A percentile compares a stretch with the other conserved stretches of the same genome.
Evolutionary conservation across 2,888 invertebrate genomes (phyloP).

Genomic region (Agrochola lota): DNA sequence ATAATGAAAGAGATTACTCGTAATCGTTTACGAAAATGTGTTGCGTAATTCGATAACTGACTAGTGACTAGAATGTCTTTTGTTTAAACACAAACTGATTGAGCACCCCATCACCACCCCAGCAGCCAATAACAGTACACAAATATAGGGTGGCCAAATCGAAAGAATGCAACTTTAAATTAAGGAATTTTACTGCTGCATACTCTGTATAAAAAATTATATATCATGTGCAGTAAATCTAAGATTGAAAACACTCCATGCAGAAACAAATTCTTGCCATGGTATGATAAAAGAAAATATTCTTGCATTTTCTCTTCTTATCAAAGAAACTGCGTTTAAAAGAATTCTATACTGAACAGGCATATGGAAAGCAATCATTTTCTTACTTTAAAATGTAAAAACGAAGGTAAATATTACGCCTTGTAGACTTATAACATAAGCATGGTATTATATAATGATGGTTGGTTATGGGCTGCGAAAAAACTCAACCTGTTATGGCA

Average conservation of each 20-base stretch:
- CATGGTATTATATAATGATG: slow-evolving; percentile 20
- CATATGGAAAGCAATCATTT: background rate
- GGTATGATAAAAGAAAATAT: slow-evolving; percentile 21
- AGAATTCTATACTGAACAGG: background rate
- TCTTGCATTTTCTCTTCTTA: slow-evolving; percentile 9
- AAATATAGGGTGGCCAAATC: background rate
- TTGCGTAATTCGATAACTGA: too few species aligned
- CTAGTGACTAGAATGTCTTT: background rate
- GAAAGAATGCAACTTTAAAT: too few species aligned
- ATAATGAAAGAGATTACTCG: too few species aligned
- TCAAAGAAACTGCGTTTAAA: slow-evolving; percentile 4
- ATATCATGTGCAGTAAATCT: slow-evolving; percentile 9
- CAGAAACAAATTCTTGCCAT: slow-evolving; percentile 17
- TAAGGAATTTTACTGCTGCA: background rate
- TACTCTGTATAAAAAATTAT: slow-evolving; percentile 5
- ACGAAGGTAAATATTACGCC: slow-evolving; percentile 16
- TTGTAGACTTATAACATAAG: slow-evolving; percentile 21
- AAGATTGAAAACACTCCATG: slow-evolving; percentile 35
- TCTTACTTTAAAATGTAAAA: slow-evolving; percentile 18
- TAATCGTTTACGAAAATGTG: too few species aligned
- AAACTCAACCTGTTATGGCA: slow-evolving; percentile 46
- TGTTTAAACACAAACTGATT: background rate
- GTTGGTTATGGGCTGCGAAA: slow-evolving; percentile 38
- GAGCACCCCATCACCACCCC: too few species aligned
- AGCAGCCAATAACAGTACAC: background rate